Evolutionary conservation across 2,888 invertebrate genomes (phyloP).

Genomic region (Pyrrhia umbra): DNA sequence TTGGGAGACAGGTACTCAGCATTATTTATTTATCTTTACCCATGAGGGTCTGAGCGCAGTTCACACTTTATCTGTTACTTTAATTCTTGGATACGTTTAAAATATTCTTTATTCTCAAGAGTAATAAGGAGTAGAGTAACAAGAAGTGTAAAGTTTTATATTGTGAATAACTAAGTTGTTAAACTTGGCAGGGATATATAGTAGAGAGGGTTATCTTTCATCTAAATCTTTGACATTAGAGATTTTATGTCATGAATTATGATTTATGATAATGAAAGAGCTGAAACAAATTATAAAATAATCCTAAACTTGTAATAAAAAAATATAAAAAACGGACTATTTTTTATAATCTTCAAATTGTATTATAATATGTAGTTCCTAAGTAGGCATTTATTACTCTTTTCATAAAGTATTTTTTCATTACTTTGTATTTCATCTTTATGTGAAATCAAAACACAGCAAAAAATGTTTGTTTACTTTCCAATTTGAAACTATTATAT

Average conservation of each 20-base stretch:
- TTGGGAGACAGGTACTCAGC: constrained; percentile 17
- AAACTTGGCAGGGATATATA: not conserved
- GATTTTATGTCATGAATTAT: too few species aligned
- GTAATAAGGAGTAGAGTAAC: not conserved
- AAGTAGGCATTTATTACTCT: too few species aligned
- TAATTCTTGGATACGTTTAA: not conserved
- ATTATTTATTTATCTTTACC: constrained; percentile 12
- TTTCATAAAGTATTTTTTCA: not conserved
- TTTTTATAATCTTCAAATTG: too few species aligned
- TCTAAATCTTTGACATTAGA: too few species aligned
- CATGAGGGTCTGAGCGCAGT: not conserved
- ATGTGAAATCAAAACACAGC: not conserved
- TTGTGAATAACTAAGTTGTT: not conserved
- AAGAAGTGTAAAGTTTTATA: not conserved
- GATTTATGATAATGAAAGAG: too few species aligned
- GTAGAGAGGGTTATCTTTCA: too few species aligned
- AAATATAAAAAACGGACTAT: too few species aligned
- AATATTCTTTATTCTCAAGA: not conserved
- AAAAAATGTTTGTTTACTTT: constrained; percentile 30
- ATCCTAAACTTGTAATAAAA: too few species aligned
- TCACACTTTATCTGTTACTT: not conserved
- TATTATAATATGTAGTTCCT: too few species aligned
- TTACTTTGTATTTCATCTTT: not conserved
- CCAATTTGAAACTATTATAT: constrained; percentile 42
- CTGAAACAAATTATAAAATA: too few species aligned